Base-by-base conservation (phyloP, 2,113 vertebrate species). In the Climacteris rufus region DNA sequence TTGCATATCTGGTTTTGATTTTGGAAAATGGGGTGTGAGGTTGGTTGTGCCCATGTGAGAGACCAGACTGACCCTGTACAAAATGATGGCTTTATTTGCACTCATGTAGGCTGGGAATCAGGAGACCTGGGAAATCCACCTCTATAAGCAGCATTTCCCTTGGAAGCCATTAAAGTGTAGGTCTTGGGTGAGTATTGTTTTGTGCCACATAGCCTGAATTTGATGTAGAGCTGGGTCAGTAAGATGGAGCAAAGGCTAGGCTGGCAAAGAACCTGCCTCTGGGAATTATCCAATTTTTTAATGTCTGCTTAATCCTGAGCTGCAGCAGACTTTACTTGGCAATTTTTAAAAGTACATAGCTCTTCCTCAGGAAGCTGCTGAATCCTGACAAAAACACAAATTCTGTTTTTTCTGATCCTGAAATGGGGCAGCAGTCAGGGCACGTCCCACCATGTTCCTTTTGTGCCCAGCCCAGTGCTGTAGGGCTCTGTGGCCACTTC, bases 381-480 rank as follows among this genome's bases (percentile, higher is more conserved):
- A 57, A 53, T 86, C 37, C 30, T 57, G 56, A 74, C 13, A 39
- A 89, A 85, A 88, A 4, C 54, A 78, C 37, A 44, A 65, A 30
- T 52, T 60, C 33, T 65, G 2, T 7, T 52, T 74, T 60, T 82
- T n/a, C 45, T 70, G 23, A 47, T 65, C n/a, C 40, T 47, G 69
- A 59, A 81, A 31, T 28, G 30, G 11, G 9, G 3, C 24, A 28
- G 25, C 3, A 0, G 21, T 24, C 45, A 54, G 52, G 5, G n/a
- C 27, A 11, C 0, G 0, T 57, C 61, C 49, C 52, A 49, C 45
- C 45, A 13, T 0, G 0, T 56, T 47, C 40, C 20, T 44, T 35
- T 68, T 35, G 31, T 44, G 24, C 49, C 69, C 28, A 60, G 19
- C 23, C n/a, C 28, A 4, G 10, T 45, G 12, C 35, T 49, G 13